Evolutionary conservation across 2,888 invertebrate genomes (phyloP), one percentile per base, ranked within the genome.

Genomic region (Tenodera sinensis): DNA sequence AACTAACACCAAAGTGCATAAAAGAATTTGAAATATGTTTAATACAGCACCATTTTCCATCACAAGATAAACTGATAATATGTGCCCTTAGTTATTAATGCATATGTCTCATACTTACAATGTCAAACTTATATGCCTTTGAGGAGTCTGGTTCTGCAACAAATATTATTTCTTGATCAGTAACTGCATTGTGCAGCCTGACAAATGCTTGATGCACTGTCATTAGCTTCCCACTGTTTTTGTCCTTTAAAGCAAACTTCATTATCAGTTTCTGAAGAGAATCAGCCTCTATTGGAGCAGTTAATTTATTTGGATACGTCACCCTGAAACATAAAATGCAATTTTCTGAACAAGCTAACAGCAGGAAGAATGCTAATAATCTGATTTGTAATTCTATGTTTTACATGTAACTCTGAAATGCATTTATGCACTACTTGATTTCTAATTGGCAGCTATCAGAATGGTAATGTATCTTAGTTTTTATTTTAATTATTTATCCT

Each of bases 121-220:
- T 95, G 92, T 99, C 98, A 91, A 99, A 97, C 94, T 97, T 98
- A 93, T 99, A 99, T 0, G 96, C 94, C 92, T 96, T 96, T 88
- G 95, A 94, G 90, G 94, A 94, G 92, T 98, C 98, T 7, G 97
- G 96, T 92, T 99, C 99, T 0, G 99, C 98, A 7, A 99, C 97
- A 93, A 98, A 99, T 92, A 98, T 96, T 87, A 98, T 97, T 94
- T 99, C 99, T 90, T 96, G 96, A n/a, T 95, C 94, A 0, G 95
- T 94, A 88, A 94, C 94, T 27, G 94, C 93, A 91, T 97, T 95
- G 83, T 95, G 95, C 84, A 99, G 95, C 87, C 97, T 95, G 42
- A 98, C 95, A 93, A 99, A 99, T 0, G 97, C 97, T 93, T 98
- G 98, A 93, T 98, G 97, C 84, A 97, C 97, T 82, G 95, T 93